phyloP scores from a whole-genome alignment of 2,888 invertebrate genomes.

The Abscondita cerata region DNA sequence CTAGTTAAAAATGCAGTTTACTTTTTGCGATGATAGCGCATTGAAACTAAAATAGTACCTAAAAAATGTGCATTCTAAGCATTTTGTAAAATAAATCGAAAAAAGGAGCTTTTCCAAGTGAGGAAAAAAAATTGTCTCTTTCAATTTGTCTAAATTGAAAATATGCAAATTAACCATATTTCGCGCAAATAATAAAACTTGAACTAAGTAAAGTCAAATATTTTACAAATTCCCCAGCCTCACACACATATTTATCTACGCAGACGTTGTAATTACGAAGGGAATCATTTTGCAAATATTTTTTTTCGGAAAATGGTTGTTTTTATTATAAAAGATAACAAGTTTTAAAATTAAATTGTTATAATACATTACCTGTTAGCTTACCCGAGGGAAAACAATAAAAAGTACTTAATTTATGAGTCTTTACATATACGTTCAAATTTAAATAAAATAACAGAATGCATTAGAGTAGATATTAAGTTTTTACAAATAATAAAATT shows the following conservation, averaged over 20 bases:
- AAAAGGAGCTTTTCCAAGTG: too few relatives aligned
- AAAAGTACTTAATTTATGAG: neutral
- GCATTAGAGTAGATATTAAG: neutral
- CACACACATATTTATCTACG: conserved; percentile 22
- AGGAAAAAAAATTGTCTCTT: too few relatives aligned
- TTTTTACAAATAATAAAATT: neutral
- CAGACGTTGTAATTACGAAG: conserved; percentile 20
- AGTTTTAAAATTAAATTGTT: conserved; percentile 9
- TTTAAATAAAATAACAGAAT: neutral
- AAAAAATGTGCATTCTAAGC: neutral
- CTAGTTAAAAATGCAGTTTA: conserved; percentile 18
- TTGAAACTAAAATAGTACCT: neutral
- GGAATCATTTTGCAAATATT: conserved; percentile 19
- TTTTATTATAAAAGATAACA: conserved; percentile 12
- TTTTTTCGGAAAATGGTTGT: conserved; percentile 11
- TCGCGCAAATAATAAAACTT: conserved; percentile 29
- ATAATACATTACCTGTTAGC: conserved; percentile 5
- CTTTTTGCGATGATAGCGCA: too few relatives aligned
- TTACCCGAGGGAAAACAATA: neutral
- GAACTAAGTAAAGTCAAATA: conserved; percentile 21
- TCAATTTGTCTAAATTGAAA: conserved; percentile 21
- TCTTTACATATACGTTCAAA: neutral
- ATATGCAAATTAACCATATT: conserved; percentile 36
- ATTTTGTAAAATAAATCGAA: neutral
- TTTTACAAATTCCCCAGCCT: conserved; percentile 20